Conservation (phyloP, 2,888 invertebrate genomes). For the Rhorus exstirpatorius region DNA sequence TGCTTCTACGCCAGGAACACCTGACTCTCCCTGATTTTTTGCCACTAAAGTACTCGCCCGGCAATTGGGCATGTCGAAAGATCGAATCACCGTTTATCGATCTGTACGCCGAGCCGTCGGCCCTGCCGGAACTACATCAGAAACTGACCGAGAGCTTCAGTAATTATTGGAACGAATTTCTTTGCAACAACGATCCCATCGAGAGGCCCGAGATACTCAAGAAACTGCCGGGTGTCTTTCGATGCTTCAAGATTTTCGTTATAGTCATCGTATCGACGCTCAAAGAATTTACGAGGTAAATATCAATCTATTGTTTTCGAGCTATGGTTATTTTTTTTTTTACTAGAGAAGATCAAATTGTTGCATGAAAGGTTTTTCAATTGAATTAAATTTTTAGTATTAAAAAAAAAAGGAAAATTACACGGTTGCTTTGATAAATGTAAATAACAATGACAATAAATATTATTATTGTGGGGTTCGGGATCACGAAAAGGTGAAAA, state of each 20-base stretch:
- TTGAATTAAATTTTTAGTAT: too few relatives aligned
- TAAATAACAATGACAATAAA: too few relatives aligned
- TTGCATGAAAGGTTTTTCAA: too few relatives aligned
- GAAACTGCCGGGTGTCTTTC: conserved; percentile 88
- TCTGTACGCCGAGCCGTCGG: conserved; percentile 84
- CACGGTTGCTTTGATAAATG: neutral
- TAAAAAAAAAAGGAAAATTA: too few relatives aligned
- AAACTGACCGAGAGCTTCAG: conserved; percentile 90
- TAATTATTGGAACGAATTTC: conserved; percentile 93
- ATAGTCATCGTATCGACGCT: conserved; percentile 90
- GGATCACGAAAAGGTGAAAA: too few relatives aligned
- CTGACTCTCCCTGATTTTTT: conserved; percentile 92
- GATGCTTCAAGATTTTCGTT: conserved; percentile 89
- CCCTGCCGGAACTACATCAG: conserved; percentile 89
- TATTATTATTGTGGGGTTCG: too few relatives aligned
- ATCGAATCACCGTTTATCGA: conserved; percentile 84
- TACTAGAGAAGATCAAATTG: neutral
- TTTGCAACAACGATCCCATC: conserved; percentile 92
- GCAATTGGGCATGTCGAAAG: conserved; percentile 85
- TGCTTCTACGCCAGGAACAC: conserved; percentile 91
- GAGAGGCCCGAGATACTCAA: conserved; percentile 90
- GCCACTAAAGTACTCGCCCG: conserved; percentile 86
- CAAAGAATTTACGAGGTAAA: conserved; percentile 88
- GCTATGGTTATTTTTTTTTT: neutral
- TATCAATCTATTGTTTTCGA: neutral